Evolutionary conservation across 2,797 vertebrate species (phyloP).

Genomic region (Bovichtus variegatus): DNA sequence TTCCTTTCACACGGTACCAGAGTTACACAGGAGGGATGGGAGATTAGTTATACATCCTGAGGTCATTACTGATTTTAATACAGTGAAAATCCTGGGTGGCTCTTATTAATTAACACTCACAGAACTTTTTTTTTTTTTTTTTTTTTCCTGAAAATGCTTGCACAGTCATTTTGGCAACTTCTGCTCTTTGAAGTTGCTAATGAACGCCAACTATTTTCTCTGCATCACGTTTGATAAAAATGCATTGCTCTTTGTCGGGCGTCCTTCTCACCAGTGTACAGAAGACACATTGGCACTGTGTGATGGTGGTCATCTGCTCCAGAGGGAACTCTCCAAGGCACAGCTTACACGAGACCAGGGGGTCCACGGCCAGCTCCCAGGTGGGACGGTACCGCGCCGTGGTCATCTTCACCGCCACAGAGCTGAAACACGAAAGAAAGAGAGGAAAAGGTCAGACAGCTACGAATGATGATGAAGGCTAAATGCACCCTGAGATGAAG

Average conservation of each 20-base stretch:
- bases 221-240: neutral
- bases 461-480: slow-evolving; percentile 15
- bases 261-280: slow-evolving; percentile 93
- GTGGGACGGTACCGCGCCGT: slow-evolving; percentile 95
- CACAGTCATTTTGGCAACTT: neutral
- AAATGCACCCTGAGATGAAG: neutral
- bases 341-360: slow-evolving; percentile 97
- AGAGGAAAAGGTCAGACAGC: neutral
- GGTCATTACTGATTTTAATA: neutral
- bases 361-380: slow-evolving; percentile 98
- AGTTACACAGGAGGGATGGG: slow-evolving; percentile 3
- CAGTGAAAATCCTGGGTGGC: neutral
- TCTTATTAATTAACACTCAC: slow-evolving; percentile 6
- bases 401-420: slow-evolving; percentile 89
- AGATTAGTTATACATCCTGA: slow-evolving; percentile 6
- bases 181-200: neutral
- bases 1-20: slow-evolving; percentile 2
- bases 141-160: slow-evolving; percentile 1
- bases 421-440: slow-evolving; percentile 60
- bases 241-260: slow-evolving; percentile 57
- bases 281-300: slow-evolving; percentile 99
- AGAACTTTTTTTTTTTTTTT: too few relatives aligned
- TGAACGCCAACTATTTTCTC: neutral
- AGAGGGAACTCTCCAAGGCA: slow-evolving; percentile 97
- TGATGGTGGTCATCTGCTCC: slow-evolving; percentile 98